Conservation (phyloP, 2,888 invertebrate genomes). For the Melieria picta region DNA sequence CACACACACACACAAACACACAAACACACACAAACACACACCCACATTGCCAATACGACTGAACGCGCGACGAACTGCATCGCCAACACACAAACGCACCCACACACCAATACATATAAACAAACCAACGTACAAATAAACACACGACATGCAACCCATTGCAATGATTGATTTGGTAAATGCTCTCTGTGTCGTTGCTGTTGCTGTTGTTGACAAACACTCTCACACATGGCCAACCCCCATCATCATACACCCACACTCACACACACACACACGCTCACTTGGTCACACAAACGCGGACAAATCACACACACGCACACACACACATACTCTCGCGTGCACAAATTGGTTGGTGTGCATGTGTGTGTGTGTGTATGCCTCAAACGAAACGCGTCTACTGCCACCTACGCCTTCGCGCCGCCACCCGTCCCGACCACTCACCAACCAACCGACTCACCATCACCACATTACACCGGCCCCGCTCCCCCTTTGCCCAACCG, state of each 20-base stretch:
- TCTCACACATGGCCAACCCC: slow-evolving; percentile 4
- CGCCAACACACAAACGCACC: too few species aligned
- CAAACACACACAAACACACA: slow-evolving; percentile 26
- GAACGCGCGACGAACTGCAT: slow-evolving; percentile 15
- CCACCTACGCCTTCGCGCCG: too few species aligned
- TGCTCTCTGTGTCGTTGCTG: too few species aligned
- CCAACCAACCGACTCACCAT: slow-evolving; percentile 1
- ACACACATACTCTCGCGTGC: background rate
- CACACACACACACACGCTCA: slow-evolving; percentile 16
- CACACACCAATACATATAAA: too few species aligned
- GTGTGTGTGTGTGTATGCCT: background rate
- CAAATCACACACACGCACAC: slow-evolving; percentile 1
- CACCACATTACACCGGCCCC: too few species aligned
- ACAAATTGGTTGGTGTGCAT: too few species aligned
- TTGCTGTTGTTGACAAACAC: too few species aligned
- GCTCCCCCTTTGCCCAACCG: background rate
- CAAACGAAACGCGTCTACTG: background rate
- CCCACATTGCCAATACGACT: slow-evolving; percentile 25
- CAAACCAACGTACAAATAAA: too few species aligned
- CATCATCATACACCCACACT: slow-evolving; percentile 22
- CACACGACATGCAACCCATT: too few species aligned
- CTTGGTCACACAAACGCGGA: slow-evolving; percentile 14
- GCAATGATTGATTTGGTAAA: too few species aligned
- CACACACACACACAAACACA: slow-evolving; percentile 27
- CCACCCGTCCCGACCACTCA: background rate